Conservation (phyloP, 2,797 vertebrate genomes). For the Neostethus bicornis region DNA sequence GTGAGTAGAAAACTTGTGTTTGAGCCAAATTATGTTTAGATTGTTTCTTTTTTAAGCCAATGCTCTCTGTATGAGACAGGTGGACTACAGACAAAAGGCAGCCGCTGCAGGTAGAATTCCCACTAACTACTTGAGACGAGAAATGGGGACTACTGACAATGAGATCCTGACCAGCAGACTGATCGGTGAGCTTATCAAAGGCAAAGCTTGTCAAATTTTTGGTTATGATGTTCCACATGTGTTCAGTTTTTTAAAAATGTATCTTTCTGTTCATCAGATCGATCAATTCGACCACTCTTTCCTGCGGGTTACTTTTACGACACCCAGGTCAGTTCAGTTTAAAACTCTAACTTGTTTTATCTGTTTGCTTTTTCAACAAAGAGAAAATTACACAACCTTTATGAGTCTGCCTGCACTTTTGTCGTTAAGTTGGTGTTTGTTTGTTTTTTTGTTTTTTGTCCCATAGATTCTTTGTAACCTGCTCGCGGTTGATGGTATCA, state of each 20-base stretch:
- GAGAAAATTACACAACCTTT: not conserved
- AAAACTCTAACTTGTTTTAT: fast-evolving
- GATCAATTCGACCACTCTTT: slow-evolving; percentile 93
- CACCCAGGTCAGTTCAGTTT: slow-evolving; percentile 86
- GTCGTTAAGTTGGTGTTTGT: too few species aligned
- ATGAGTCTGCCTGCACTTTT: too few species aligned
- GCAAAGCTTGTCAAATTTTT: not conserved
- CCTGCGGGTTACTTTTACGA: slow-evolving; percentile 96
- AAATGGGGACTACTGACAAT: slow-evolving; percentile 89
- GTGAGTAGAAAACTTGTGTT: too few species aligned
- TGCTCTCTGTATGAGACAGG: slow-evolving; percentile 74
- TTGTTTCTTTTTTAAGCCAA: not conserved
- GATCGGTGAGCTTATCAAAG: slow-evolving; percentile 83
- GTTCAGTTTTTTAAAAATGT: slow-evolving; percentile 1
- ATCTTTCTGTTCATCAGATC: slow-evolving; percentile 78
- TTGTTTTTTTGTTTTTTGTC: slow-evolving; percentile 1
- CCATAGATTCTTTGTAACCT: slow-evolving; percentile 88
- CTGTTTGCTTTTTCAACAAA: not conserved
- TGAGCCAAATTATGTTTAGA: not conserved
- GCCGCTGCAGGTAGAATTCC: slow-evolving; percentile 97
- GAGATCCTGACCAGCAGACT: slow-evolving; percentile 97
- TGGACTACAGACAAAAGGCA: slow-evolving; percentile 97
- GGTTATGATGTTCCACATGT: not conserved
- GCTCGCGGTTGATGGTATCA: slow-evolving; percentile 93
- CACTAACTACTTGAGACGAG: slow-evolving; percentile 93